Evolutionary conservation across 2,113 vertebrate species (phyloP).

Genomic region (Panthera tigris): DNA sequence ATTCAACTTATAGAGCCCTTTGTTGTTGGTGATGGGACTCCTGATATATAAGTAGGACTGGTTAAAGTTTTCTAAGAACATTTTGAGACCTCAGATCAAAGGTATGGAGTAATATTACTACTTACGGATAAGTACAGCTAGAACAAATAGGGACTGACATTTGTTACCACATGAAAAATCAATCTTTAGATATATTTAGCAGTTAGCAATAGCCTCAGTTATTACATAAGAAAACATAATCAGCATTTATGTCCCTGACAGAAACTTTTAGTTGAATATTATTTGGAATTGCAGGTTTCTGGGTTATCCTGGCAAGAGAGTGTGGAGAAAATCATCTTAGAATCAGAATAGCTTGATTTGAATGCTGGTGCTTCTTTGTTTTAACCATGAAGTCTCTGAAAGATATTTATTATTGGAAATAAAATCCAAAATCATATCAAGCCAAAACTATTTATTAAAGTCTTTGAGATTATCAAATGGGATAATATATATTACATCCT

Average conservation of each 20-base stretch:
- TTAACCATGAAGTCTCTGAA: background rate
- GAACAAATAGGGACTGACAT: background rate
- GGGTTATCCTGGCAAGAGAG: background rate
- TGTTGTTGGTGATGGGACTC: background rate
- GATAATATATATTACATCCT: background rate
- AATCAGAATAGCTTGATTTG: background rate
- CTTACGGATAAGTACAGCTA: background rate
- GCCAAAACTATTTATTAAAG: background rate
- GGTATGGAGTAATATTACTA: background rate
- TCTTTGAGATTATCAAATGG: background rate
- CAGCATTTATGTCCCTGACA: background rate
- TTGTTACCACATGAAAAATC: background rate
- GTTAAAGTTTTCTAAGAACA: background rate
- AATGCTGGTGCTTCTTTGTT: background rate
- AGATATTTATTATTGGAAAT: background rate
- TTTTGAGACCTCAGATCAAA: background rate
- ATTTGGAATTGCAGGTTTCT: slow-evolving; percentile 7
- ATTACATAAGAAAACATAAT: background rate
- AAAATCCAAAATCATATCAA: background rate
- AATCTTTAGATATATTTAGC: background rate
- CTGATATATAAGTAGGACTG: background rate
- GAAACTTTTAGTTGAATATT: background rate
- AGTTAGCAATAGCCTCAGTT: background rate
- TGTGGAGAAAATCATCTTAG: background rate
- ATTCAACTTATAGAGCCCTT: background rate